Evolutionary conservation across 2,888 invertebrate genomes (phyloP).

Genomic region (Drosophila sordidula): DNA sequence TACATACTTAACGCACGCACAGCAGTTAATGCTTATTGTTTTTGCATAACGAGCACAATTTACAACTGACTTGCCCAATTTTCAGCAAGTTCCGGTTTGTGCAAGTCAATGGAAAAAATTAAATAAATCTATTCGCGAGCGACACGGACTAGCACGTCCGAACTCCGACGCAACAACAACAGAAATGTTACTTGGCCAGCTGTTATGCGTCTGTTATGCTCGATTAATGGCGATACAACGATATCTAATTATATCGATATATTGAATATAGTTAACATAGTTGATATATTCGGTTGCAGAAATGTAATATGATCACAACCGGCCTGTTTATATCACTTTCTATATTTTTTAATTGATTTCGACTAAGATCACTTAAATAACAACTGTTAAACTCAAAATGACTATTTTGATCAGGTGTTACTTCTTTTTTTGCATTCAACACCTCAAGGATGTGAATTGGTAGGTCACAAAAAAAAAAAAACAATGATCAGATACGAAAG

Average conservation of each 20-base stretch:
- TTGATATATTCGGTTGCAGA: not conserved
- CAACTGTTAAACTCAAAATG: not conserved
- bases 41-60: conserved; percentile 59
- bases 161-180: conserved; percentile 59
- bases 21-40: conserved; percentile 42
- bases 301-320: not conserved
- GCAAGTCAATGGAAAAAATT: conserved; percentile 62
- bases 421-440: too few relatives aligned
- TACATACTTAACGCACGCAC: conserved; percentile 61
- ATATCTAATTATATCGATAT: conserved; percentile 1
- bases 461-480: too few relatives aligned
- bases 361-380: not conserved
- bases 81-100: conserved; percentile 74
- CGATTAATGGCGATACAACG: not conserved
- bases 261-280: not conserved
- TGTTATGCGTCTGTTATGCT: conserved; percentile 8
- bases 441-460: too few relatives aligned
- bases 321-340: not conserved
- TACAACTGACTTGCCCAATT: conserved; percentile 60
- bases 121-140: conserved; percentile 60
- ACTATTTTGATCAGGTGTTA: not conserved
- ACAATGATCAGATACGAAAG: too few relatives aligned
- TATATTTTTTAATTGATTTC: too few relatives aligned
- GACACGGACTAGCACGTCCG: conserved; percentile 54
- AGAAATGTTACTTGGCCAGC: conserved; percentile 53